A percentile compares a stretch with the other conserved stretches of the same genome.
These are phyloP conservation scores for Cnemophilus loriae DNA, from an alignment of 2,113 vertebrate species.

Conservation along the genomic window DNA sequence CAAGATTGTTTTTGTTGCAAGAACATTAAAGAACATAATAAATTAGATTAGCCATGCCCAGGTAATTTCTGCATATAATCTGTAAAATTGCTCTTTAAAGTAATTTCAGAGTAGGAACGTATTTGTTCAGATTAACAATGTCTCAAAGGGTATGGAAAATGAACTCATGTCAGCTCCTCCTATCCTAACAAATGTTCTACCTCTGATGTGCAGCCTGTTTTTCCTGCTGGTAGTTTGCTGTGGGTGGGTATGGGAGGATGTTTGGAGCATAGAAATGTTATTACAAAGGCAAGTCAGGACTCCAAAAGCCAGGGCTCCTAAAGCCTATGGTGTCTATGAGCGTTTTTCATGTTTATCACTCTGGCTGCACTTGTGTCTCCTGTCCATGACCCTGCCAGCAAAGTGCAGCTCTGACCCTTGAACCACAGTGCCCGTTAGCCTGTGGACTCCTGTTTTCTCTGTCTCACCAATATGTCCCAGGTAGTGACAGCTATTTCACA, in stretches of 20 bases:
- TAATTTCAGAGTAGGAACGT: not conserved
- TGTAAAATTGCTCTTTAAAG: not conserved
- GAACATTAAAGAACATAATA: not conserved
- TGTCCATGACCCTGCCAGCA: not conserved
- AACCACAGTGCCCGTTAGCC: not conserved
- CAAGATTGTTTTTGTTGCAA: not conserved
- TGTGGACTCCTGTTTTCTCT: not conserved
- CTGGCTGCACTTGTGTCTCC: not conserved
- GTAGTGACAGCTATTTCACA: not conserved
- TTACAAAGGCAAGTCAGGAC: not conserved
- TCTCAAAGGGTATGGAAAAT: not conserved
- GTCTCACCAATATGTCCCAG: accelerated
- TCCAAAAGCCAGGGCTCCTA: not conserved
- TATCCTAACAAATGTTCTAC: not conserved
- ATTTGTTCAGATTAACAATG: not conserved
- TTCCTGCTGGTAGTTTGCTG: not conserved
- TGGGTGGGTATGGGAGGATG: not conserved
- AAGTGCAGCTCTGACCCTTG: not conserved
- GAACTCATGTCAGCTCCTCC: not conserved
- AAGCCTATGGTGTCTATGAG: not conserved
- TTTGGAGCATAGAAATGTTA: not conserved
- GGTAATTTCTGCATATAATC: not conserved
- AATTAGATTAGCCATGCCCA: not conserved
- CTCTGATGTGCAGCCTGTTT: not conserved
- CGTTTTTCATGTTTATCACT: not conserved